Evolutionary conservation across 2,113 vertebrate species (phyloP), one percentile per base, ranked within the genome.

Genomic region (Equus przewalskii): DNA sequence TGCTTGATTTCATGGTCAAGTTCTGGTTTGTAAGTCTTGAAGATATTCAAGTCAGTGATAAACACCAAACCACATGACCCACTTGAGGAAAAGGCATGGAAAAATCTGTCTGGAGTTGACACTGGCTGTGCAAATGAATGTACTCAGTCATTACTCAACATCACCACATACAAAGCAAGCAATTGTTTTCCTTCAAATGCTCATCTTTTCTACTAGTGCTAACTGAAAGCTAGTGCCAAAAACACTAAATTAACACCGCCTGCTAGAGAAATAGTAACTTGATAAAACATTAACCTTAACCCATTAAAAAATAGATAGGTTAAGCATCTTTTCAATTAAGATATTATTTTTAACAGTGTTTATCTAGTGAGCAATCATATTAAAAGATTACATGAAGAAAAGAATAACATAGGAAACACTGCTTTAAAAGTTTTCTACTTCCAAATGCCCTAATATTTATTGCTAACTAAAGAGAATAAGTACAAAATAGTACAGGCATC

Each of bases 91-190:
- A 95, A 96, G 86, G 75, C 82, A 89, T 0, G 0, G 54, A 69
- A 33, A 95, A 75, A 58, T 73, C 79, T 41, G 41, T 76, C 96
- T 96, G 91, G 76, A 98, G 97, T 98, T 97, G 97, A 87, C 26
- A 89, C 62, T 98, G 97, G 97, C 97, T 69, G 70, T 41, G 75
- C 87, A 98, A 97, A 97, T 97, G 96, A 98, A 98, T 93, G 78
- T 30, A 95, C 76, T 98, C 65, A 97, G 90, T 97, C 98, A 97
- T 96, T 96, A 94, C 60, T 97, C 87, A 96, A 54, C 67, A 90
- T n/a, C 78, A 91, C 44, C 62, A 82, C 95, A 94, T 86, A 98
- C 97, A 98, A 98, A 98, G 98, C 92, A 83, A 96, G 96, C 73
- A 92, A 98, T 58, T 98, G 97, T 97, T 97, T 97, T 93, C 91